Evolutionary conservation across 2,797 vertebrate genomes (phyloP), one percentile per base, ranked within the genome.

Genomic region (Rhadinocentrus ornatus): DNA sequence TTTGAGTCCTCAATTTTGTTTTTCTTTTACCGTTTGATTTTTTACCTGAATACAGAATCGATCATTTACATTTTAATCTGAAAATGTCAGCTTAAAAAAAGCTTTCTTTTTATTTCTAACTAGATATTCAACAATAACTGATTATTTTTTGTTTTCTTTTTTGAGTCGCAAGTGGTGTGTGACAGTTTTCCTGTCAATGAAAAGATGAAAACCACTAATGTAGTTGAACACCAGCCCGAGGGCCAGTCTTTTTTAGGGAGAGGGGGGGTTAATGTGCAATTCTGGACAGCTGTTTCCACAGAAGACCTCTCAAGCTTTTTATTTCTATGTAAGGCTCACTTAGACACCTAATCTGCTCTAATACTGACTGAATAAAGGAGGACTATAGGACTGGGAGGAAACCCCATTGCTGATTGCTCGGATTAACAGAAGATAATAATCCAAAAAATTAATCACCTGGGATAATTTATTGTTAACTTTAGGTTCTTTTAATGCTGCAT

Each of bases 251-350:
- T 50, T 41, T 31, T 69, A 53, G 27, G 6, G n/a, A n/a, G n/a
- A n/a, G 44, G 27, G 57, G 56, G 57, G 52, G 63, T 83, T 86
- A 67, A 78, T 77, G 59, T 73, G 58, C 75, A 84, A 88, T 87
- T 84, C 79, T 88, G 73, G 86, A 89, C 86, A 90, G 81, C 86
- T 84, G 85, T 90, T 89, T 89, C 80, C 80, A 86, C 58, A 74
- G 69, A 50, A 78, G 83, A 86, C 81, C 84, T 91, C 82, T 91
- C 84, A 67, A 82, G 86, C 80, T 81, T 86, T 91, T 84, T 81
- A 82, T 88, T 75, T 85, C 46, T 24, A 79, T 59, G 63, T 93
- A 90, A 80, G 63, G 80, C 86, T 85, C 80, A 86, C 86, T 91
- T 84, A 86, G 82, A 71, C 66, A 57, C 82, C 82, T 91, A 85